Base-by-base conservation (phyloP, 2,113 vertebrate genomes). In the Phaethon lepturus region DNA sequence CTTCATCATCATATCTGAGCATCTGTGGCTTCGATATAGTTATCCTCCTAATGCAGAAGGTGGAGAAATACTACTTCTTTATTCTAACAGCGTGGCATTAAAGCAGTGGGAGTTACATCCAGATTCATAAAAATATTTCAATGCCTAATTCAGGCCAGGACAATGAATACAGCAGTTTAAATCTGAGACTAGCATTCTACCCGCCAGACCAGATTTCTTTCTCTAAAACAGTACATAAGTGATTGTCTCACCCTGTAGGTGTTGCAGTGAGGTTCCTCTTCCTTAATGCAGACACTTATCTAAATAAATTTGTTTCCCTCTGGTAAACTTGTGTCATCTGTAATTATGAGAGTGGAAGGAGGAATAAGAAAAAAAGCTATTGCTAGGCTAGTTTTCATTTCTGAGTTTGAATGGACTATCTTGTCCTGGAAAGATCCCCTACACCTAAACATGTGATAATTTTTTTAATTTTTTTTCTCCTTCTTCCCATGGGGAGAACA, bases 81-180 rank as follows among this genome's bases (percentile, higher is more conserved):
- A 1, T 59, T 76, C 17, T 40, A 45, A 49, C 7, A 40, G 13
- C 20, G 35, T 63, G 29, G 10, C 10, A 26, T 40, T 66, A 49
- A 50, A 77, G 68, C 3, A 2, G 29, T 8, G 13, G 13, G 13
- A 72, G 10, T 19, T 0, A 0, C 22, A n/a, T 56, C 49, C 47
- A 64, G 13, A 50, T 53, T 72, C 17, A 47, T 29, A 8, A 53
- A 73, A 90, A 42, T 50, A 50, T 83, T 73, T 75, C 9, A 9
- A 7, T 53, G 35, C 8, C 44, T 68, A n/a, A 25, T 64, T 35
- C 49, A 69, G 31, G 55, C n/a, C 6, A 66, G 49, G 29, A 35
- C 19, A 25, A 5, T 31, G 24, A 58, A 49, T 49, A 5, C 5
- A 62, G 52, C 26, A 35, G 11, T 40, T 50, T 24, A 81, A 56